A percentile compares a stretch with the other conserved stretches of the same genome.
These are phyloP conservation scores for Menidia menidia DNA, from an alignment of 2,797 vertebrate species.

Conservation along the genomic window DNA sequence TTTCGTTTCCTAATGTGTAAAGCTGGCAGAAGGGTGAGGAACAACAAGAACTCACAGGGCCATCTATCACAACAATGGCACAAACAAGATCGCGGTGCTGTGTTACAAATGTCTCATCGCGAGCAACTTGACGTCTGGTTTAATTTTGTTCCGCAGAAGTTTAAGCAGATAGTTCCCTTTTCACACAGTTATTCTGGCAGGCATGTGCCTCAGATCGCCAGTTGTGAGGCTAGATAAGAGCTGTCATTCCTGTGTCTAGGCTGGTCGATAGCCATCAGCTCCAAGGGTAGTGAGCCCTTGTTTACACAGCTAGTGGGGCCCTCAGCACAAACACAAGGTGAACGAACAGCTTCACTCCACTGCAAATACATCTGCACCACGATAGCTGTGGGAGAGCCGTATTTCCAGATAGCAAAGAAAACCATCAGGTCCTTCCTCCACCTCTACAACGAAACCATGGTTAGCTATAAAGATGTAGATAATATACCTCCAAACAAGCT, in stretches of 20 bases:
- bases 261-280: conserved; percentile 65
- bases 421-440: conserved; percentile 31
- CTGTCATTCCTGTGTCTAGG: conserved; percentile 57
- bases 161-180: conserved; percentile 8
- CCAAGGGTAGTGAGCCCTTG: conserved; percentile 53
- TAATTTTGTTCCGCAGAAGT: conserved; percentile 2
- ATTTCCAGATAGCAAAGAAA: conserved; percentile 50
- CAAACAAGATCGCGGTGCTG: conserved; percentile 27
- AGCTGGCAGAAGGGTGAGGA: conserved; percentile 67
- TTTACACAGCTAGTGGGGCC: conserved; percentile 68
- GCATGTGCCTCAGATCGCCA: conserved; percentile 29
- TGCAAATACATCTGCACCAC: conserved; percentile 44
- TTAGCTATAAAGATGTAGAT: neutral
- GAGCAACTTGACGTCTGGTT: neutral
- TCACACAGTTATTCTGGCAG: conserved; percentile 11
- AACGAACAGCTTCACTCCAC: conserved; percentile 36
- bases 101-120: conserved; percentile 14
- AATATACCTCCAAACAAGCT: conserved; percentile 5
- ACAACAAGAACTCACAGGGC: conserved; percentile 55
- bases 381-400: conserved; percentile 28
- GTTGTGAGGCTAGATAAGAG: conserved; percentile 56
- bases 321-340: conserved; percentile 41
- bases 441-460: neutral
- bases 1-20: conserved; percentile 72
- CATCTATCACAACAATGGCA: conserved; percentile 61